phyloP scores from a whole-genome alignment of 2,888 invertebrate species.

The Pocota personata region DNA sequence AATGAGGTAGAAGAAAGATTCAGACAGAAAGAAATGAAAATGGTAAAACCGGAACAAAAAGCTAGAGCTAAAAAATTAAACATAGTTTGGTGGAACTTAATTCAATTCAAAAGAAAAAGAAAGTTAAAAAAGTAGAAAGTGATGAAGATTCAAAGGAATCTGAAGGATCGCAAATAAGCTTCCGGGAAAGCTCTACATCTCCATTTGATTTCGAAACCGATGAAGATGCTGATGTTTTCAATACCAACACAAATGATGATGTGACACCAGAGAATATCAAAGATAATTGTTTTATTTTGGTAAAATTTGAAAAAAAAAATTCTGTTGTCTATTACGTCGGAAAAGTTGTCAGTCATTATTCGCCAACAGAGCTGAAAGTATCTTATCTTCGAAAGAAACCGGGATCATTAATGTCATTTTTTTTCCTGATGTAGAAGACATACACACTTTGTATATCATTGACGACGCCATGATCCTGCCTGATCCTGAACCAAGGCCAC shows the following conservation, averaged over 20 bases:
- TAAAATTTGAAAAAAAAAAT: too few species aligned
- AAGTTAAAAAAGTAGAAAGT: constrained; percentile 41
- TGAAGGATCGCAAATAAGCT: constrained; percentile 34
- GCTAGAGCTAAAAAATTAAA: too few species aligned
- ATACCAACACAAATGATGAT: constrained; percentile 29
- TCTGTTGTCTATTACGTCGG: too few species aligned
- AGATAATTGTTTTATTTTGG: too few species aligned
- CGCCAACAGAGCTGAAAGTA: too few species aligned
- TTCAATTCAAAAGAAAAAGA: constrained; percentile 50
- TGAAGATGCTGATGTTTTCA: constrained; percentile 40
- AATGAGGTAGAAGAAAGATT: too few species aligned
- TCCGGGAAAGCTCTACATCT: constrained; percentile 44
- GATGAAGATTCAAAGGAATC: constrained; percentile 44
- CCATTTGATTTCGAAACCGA: constrained; percentile 43
- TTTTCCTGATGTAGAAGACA: constrained; percentile 41
- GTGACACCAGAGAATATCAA: constrained; percentile 30
- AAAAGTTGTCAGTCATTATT: too few species aligned
- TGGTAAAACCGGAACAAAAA: too few species aligned
- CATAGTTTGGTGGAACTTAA: constrained; percentile 30
- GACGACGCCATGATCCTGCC: constrained; percentile 25
- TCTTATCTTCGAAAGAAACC: constrained; percentile 46
- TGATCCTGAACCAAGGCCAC: constrained; percentile 30
- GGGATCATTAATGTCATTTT: constrained; percentile 32
- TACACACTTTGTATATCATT: constrained; percentile 12
- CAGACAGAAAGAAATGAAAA: too few species aligned